Conservation (phyloP, 1,140 invertebrate species). For the Drosophila triauraria region DNA sequence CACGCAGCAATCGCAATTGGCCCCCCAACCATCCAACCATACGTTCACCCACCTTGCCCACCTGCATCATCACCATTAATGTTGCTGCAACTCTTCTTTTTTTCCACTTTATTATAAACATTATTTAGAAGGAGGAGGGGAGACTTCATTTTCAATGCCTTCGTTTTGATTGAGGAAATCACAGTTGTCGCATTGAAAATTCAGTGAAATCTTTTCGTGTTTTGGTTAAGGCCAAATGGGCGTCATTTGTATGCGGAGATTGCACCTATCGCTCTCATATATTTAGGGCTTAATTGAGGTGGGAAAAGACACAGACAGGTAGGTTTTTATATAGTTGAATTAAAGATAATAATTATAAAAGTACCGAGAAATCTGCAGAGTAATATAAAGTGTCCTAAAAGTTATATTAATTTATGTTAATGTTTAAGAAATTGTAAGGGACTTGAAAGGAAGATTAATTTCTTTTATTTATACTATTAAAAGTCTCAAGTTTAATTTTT, state of each 20-base stretch:
- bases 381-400: too few species aligned
- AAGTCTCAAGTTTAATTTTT: background rate
- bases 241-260: constrained; percentile 39
- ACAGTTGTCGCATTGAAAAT: constrained; percentile 71
- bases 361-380: background rate
- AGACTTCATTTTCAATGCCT: constrained; percentile 67
- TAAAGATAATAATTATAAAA: background rate
- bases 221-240: constrained; percentile 58
- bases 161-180: constrained; percentile 82
- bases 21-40: constrained; percentile 41
- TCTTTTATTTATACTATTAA: too few species aligned
- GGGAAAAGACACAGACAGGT: constrained; percentile 8
- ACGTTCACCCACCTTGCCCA: constrained; percentile 38
- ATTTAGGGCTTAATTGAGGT: constrained; percentile 43
- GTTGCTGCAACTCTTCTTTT: constrained; percentile 20
- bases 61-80: constrained; percentile 9
- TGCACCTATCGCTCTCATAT: constrained; percentile 32
- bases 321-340: background rate
- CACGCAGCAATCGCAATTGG: constrained; percentile 72
- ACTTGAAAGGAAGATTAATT: too few species aligned
- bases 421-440: too few species aligned
- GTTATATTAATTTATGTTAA: background rate
- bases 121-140: constrained; percentile 41
- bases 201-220: constrained; percentile 73
- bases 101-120: constrained; percentile 52